Conservation (phyloP, 2,888 invertebrate genomes). For the Tenthredo amoena region DNA sequence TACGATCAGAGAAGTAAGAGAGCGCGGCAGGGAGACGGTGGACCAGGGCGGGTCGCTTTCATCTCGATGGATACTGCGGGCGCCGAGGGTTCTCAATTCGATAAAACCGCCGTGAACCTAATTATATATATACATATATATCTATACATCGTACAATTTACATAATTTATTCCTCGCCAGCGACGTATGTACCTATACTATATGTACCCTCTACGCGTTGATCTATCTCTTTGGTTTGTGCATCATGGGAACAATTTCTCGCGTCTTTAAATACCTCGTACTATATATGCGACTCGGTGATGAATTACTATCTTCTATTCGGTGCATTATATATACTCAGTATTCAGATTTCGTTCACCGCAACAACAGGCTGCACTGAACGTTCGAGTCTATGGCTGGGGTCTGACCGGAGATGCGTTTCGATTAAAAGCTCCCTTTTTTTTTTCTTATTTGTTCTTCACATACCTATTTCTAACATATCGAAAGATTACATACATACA, state of each 20-base stretch:
- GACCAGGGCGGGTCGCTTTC: constrained; percentile 60
- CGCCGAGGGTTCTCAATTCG: constrained; percentile 62
- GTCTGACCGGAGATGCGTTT: constrained; percentile 37
- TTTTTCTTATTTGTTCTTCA: not conserved
- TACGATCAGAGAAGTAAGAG: not conserved
- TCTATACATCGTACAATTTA: not conserved
- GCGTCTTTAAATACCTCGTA: not conserved
- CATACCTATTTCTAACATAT: not conserved
- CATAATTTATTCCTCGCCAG: constrained; percentile 27
- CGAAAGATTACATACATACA: not conserved
- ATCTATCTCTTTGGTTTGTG: constrained; percentile 1
- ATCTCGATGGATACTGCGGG: constrained; percentile 60
- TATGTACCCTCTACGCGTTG: not conserved
- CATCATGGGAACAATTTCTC: constrained; percentile 33
- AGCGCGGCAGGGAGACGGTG: not conserved
- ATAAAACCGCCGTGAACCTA: constrained; percentile 30
- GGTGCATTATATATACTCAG: not conserved
- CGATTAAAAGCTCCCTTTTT: constrained; percentile 30
- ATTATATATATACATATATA: constrained; percentile 20
- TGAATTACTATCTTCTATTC: constrained; percentile 19
- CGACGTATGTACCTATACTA: not conserved
- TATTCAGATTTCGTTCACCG: constrained; percentile 19
- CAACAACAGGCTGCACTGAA: not conserved
- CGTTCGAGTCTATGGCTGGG: not conserved
- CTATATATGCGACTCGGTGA: not conserved